Base-by-base conservation (phyloP, 2,888 invertebrate species). In the Dynastes grantii region DNA sequence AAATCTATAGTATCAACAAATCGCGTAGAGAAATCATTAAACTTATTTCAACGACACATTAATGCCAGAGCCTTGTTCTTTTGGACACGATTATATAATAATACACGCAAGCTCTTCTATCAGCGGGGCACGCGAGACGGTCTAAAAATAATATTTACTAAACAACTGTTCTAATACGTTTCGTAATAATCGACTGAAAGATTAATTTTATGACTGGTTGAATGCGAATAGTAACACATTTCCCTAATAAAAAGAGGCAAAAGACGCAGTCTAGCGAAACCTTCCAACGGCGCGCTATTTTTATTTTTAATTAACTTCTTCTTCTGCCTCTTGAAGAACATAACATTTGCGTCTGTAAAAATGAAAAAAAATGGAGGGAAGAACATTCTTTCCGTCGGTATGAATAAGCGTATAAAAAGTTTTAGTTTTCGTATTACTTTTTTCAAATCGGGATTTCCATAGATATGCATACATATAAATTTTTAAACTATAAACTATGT, bases 121-220 rank as follows among this genome's bases (percentile, higher is more conserved):
- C 61, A 45, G 61, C 58, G 40, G 58, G 40, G 73, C 61, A 49
- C 73, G 73, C 73, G 73, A 61, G 73, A 75, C 73, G 61, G 73
- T 22, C 73, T 75, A 75, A 75, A 75, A 75, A 75, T 75, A 75
- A 75, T 75, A 61, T 75, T 75, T 75, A 75, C 73, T 27, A 75
- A 75, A 75, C 73, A 75, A 75, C 73, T 75, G 73, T 75, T 75
- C 73, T 75, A 75, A 75, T 75, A 75, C 73, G 73, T 75, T 75
- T 75, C 73, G 73, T 75, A 75, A 75, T 75, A 75, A 75, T 61
- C 73, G 73, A 61, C 61, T 61, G 61, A 75, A 75, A 75, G 73
- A 75, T 75, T 75, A 75, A 75, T 75, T 61, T 75, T 40, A 75
- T 75, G 73, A 61, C 73, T 61, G 61, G 61, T 61, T 61, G 73